These are phyloP conservation scores for Halcyon malimbica DNA, from an alignment of 2,113 vertebrate species.

Conservation along the genomic window DNA sequence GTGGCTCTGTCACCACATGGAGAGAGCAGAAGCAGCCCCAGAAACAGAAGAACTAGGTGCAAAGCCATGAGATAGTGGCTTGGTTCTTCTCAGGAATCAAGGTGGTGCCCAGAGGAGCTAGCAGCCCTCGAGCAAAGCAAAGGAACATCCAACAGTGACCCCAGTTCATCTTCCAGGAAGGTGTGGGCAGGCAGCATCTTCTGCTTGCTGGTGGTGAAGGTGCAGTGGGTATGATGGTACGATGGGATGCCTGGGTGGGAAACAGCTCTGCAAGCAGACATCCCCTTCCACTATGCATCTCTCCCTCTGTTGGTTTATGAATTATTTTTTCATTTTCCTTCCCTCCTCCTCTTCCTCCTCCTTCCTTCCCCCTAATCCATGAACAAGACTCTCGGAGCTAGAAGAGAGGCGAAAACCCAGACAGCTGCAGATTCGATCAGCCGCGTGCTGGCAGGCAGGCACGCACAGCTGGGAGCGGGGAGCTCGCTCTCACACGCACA, in stretches of 20 bases:
- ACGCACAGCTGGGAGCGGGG: conserved; percentile 64
- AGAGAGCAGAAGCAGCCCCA: neutral
- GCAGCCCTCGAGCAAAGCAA: neutral
- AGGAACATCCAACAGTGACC: neutral
- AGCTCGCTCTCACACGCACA: conserved; percentile 49
- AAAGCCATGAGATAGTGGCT: neutral
- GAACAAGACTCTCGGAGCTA: conserved; percentile 23
- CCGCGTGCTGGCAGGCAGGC: conserved; percentile 35
- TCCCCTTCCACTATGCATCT: neutral
- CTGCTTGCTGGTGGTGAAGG: neutral
- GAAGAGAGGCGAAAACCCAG: neutral
- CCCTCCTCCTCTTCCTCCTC: conserved; percentile 6
- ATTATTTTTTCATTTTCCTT: conserved; percentile 20
- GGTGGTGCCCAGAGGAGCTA: neutral
- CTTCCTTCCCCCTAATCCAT: neutral
- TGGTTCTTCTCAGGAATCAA: neutral
- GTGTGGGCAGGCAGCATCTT: neutral
- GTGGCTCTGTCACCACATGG: neutral
- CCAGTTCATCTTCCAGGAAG: neutral
- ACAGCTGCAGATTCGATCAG: conserved; percentile 59
- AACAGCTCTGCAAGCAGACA: neutral
- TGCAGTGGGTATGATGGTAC: neutral
- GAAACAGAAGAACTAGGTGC: neutral
- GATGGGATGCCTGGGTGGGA: neutral
- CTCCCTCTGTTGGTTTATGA: neutral